Base-by-base conservation (phyloP, 2,888 invertebrate species). In the Morpho helenor region DNA sequence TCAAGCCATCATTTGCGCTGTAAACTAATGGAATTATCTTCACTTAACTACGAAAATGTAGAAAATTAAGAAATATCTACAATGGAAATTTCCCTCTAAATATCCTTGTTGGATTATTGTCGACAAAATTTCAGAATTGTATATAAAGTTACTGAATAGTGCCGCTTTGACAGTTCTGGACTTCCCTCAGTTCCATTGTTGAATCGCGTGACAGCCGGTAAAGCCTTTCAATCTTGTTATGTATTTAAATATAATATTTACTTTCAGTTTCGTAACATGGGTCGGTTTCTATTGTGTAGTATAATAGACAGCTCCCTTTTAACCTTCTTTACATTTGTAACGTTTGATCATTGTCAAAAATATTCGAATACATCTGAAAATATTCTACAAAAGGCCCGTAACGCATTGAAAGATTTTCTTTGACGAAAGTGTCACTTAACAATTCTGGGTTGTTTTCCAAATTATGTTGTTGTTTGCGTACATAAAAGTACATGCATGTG, bases 151-250 rank as follows among this genome's bases (percentile, higher is more conserved):
- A 50, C 48, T 55, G 60, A 56, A 66, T 60, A 65, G 55, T 56
- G 52, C 41, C 57, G 66, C 62, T 64, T 66, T 65, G 66, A 65
- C 66, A 68, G 65, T 65, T 65, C 61, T 65, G 62, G 65, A 68
- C 61, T 66, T 64, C 60, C 59, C 62, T 62, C 57, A 56, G 56
- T 56, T 54, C 56, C 53, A 68, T 61, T 68, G 67, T 68, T 61
- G 59, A 52, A 63, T 64, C 60, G 65, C 62, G 60, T 61, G 61
- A 61, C 62, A 65, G 56, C 55, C 58, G 58, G 57, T 53, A 59
- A 64, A 66, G 60, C 62, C 60, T 57, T 60, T 61, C 53, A 56
- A 60, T 58, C 61, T 62, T 54, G 54, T 61, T 63, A 66, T 59
- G 55, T 60, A 52, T 61, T 56, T 56, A 59, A 55, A 61, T 57